Conservation (phyloP, 2,888 invertebrate species). For the Euproctis similis region DNA sequence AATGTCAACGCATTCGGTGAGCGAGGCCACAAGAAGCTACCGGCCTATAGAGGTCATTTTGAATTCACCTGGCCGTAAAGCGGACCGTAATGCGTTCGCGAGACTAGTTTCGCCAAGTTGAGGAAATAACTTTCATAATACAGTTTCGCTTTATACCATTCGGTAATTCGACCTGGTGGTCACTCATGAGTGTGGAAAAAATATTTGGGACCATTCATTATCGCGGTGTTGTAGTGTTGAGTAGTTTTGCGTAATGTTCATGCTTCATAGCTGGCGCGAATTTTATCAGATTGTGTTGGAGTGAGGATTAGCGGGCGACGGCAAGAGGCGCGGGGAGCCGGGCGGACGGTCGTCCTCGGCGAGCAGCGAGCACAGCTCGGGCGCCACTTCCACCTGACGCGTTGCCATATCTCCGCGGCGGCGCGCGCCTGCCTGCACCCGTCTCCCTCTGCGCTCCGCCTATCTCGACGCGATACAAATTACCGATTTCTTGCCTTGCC, state of each 20-base stretch:
- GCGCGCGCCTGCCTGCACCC: constrained; percentile 62
- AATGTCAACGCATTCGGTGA: constrained; percentile 69
- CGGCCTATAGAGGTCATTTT: constrained; percentile 76
- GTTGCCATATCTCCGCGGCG: constrained; percentile 69
- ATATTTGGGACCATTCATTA: constrained; percentile 67
- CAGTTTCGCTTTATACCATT: constrained; percentile 51
- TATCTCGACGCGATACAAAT: constrained; percentile 69
- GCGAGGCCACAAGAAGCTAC: constrained; percentile 72
- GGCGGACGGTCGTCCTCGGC: constrained; percentile 56
- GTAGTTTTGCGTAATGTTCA: constrained; percentile 72
- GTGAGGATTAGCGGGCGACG: constrained; percentile 66
- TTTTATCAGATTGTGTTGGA: constrained; percentile 73
- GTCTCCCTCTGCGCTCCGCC: constrained; percentile 64
- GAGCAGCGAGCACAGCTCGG: constrained; percentile 49
- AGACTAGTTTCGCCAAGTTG: constrained; percentile 74
- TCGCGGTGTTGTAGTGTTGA: constrained; percentile 60
- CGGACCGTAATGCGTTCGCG: constrained; percentile 70
- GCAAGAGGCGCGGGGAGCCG: constrained; percentile 40
- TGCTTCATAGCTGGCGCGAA: constrained; percentile 75
- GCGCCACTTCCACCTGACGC: constrained; percentile 75
- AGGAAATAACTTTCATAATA: constrained; percentile 74
- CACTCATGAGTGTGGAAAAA: constrained; percentile 39
- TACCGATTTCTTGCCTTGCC: constrained; percentile 71
- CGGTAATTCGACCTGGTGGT: constrained; percentile 49
- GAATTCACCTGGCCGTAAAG: constrained; percentile 72